Evolutionary conservation across 2,888 invertebrate genomes (phyloP).

Genomic region (Thymelicus acteon): DNA sequence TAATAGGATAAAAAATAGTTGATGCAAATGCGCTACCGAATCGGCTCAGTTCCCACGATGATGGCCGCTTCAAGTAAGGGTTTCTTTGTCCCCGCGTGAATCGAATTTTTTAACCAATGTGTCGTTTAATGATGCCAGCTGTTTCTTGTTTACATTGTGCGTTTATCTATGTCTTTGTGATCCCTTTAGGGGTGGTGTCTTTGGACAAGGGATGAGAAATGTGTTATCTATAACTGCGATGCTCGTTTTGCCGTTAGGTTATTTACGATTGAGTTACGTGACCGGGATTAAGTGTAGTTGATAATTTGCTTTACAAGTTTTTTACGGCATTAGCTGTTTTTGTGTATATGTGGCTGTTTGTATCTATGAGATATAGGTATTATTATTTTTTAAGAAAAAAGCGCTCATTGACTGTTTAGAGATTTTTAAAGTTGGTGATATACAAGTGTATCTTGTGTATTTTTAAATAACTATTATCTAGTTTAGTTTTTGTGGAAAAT

Average conservation of each 20-base stretch:
- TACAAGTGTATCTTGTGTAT: no score
- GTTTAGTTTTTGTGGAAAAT: no score
- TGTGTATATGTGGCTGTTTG: conserved; percentile 5
- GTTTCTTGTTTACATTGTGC: conserved; percentile 75
- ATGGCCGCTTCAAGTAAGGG: conserved; percentile 41
- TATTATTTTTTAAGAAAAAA: no score
- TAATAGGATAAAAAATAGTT: conserved; percentile 45
- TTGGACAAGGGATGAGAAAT: conserved; percentile 74
- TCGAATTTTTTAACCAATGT: conserved; percentile 61
- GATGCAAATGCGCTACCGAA: conserved; percentile 56
- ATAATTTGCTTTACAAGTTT: conserved; percentile 61
- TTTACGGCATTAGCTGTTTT: conserved; percentile 38
- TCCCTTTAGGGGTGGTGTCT: conserved; percentile 67
- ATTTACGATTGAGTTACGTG: conserved; percentile 51
- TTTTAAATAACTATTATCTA: no score
- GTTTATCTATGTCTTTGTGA: conserved; percentile 73
- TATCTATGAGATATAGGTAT: neutral
- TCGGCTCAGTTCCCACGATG: conserved; percentile 60
- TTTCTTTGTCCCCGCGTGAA: conserved; percentile 51
- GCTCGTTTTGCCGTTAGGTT: conserved; percentile 61
- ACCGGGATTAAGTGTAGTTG: conserved; percentile 44
- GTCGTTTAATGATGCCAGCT: conserved; percentile 73
- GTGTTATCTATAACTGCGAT: conserved; percentile 61
- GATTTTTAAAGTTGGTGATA: no score
- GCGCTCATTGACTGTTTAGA: no score